Percentiles rank a stretch among this genome's conserved stretches.
Conservation (phyloP, 2,888 invertebrate genomes). For the Platerodrilus igneus region DNA sequence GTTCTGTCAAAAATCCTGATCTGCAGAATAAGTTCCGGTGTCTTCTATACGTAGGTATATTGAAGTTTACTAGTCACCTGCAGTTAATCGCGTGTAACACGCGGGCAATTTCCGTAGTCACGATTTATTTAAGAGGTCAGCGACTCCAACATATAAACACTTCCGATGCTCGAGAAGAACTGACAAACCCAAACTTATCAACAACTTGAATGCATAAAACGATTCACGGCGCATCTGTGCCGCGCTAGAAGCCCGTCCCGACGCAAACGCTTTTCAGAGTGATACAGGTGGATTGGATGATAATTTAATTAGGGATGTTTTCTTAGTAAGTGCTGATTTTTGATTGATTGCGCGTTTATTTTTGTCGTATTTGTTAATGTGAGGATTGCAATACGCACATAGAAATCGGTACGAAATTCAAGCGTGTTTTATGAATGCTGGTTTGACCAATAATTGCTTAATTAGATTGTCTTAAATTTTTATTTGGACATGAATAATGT, state of each 20-base stretch:
- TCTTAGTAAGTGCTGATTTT: constrained; percentile 20
- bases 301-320: constrained; percentile 26
- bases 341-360: constrained; percentile 11
- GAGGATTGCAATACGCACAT: not conserved
- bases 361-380: not conserved
- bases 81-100: too few relatives aligned
- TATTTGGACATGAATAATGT: too few relatives aligned
- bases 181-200: constrained; percentile 14
- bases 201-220: constrained; percentile 18
- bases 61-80: too few relatives aligned
- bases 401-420: too few relatives aligned
- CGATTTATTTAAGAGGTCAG: too few relatives aligned
- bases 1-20: too few relatives aligned
- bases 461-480: too few relatives aligned
- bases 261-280: constrained; percentile 26
- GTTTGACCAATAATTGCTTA: too few relatives aligned
- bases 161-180: constrained; percentile 15
- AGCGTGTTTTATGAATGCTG: too few relatives aligned
- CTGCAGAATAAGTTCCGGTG: too few relatives aligned
- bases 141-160: constrained; percentile 5
- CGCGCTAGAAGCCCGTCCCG: constrained; percentile 20
- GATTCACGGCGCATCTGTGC: constrained; percentile 17
- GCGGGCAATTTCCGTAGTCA: too few relatives aligned
- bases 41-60: too few relatives aligned
- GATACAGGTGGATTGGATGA: constrained; percentile 27